Conservation (phyloP, 2,888 invertebrate genomes). For the Polydrusus tereticollis region DNA sequence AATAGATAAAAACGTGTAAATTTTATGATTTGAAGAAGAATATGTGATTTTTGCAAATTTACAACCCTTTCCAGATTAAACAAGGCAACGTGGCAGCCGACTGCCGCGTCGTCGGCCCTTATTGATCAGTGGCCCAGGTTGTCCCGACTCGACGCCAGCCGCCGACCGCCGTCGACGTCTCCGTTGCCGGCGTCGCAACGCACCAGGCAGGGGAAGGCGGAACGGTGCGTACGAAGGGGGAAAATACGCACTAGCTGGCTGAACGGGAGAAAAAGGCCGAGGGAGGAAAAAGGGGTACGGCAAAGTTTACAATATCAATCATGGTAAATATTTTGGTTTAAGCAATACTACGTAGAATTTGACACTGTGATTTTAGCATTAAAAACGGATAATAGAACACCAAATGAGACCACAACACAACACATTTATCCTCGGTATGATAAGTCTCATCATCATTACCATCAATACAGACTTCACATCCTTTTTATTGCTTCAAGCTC, state of each 20-base stretch:
- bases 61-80: not conserved
- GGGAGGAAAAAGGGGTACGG: slow-evolving; percentile 12
- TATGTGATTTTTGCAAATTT: no score
- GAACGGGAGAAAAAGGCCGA: not conserved
- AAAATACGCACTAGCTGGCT: slow-evolving; percentile 16
- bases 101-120: slow-evolving; percentile 49
- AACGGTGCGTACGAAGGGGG: slow-evolving; percentile 18
- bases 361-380: no score
- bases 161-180: slow-evolving; percentile 51
- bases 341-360: no score
- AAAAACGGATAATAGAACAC: no score
- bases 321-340: not conserved
- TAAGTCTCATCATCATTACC: no score
- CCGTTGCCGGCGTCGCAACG: slow-evolving; percentile 46
- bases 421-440: no score
- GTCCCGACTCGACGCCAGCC: slow-evolving; percentile 51
- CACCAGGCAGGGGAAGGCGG: slow-evolving; percentile 9
- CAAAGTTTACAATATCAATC: slow-evolving; percentile 5
- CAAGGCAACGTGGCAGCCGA: slow-evolving; percentile 48
- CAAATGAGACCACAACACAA: no score
- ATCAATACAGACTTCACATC: no score
- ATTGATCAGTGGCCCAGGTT: slow-evolving; percentile 53
- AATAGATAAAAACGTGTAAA: no score
- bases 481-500: no score
- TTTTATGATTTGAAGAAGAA: no score